Percentiles rank a stretch among this genome's conserved stretches.
Conservation (phyloP, 2,888 invertebrate genomes). For the Petrophora chlorosata region DNA sequence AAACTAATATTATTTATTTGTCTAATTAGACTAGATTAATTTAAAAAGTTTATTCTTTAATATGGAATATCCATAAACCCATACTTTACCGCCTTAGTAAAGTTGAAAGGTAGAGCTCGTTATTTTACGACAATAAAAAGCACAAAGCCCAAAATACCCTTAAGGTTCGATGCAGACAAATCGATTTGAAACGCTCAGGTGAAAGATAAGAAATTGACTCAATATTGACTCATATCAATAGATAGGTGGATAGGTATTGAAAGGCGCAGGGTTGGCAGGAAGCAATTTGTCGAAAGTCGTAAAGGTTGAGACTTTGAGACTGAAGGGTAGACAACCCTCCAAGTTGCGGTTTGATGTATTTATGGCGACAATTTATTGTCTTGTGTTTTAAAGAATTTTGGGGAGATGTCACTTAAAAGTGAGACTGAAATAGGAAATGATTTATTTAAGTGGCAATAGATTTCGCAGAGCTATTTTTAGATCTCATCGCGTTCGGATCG, state of each 20-base stretch:
- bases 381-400: slow-evolving; percentile 15
- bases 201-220: slow-evolving; percentile 51
- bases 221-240: slow-evolving; percentile 46
- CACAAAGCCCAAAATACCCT: neutral
- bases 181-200: slow-evolving; percentile 41
- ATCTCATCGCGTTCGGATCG: too few species aligned
- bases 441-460: too few species aligned
- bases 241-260: slow-evolving; percentile 21
- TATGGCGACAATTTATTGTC: slow-evolving; percentile 25
- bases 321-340: slow-evolving; percentile 33
- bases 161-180: slow-evolving; percentile 23
- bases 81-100: too few species aligned
- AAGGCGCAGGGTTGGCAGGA: slow-evolving; percentile 41
- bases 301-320: slow-evolving; percentile 46
- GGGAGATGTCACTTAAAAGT: slow-evolving; percentile 7
- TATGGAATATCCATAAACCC: too few species aligned
- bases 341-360: slow-evolving; percentile 25
- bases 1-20: too few species aligned
- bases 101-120: neutral
- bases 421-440: slow-evolving; percentile 11
- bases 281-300: slow-evolving; percentile 50
- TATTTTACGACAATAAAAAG: neutral
- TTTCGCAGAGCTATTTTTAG: too few species aligned
- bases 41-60: too few species aligned
- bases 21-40: too few species aligned